Percentiles rank a stretch among this genome's conserved stretches.
Conservation (phyloP, 2,888 invertebrate species). For the Eupelmus urozonus region DNA sequence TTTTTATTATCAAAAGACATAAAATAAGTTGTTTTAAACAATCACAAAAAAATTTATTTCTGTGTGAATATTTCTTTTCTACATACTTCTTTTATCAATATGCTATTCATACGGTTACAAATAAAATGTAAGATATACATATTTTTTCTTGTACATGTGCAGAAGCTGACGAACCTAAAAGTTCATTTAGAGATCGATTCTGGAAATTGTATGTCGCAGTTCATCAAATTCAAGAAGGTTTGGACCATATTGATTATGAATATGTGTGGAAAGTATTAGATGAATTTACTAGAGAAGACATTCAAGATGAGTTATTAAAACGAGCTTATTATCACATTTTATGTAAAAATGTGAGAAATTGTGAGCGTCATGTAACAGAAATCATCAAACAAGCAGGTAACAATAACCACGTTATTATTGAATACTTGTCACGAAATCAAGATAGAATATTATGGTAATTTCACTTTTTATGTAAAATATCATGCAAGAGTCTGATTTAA, state of each 20-base stretch:
- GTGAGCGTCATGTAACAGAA: slow-evolving; percentile 63
- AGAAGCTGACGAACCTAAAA: slow-evolving; percentile 59
- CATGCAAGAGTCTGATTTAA: too few relatives aligned
- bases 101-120: neutral
- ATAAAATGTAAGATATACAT: neutral
- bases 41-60: too few relatives aligned
- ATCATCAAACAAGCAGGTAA: slow-evolving; percentile 69
- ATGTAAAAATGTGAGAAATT: slow-evolving; percentile 63
- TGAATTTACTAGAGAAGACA: slow-evolving; percentile 46
- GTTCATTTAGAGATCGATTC: slow-evolving; percentile 58
- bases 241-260: slow-evolving; percentile 65
- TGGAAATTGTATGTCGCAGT: slow-evolving; percentile 66
- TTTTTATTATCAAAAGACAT: too few relatives aligned
- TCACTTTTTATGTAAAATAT: slow-evolving; percentile 13
- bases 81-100: too few relatives aligned
- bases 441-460: neutral
- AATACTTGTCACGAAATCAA: slow-evolving; percentile 34
- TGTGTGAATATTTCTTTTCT: too few relatives aligned
- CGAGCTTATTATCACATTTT: slow-evolving; percentile 67
- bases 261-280: slow-evolving; percentile 64
- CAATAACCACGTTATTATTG: slow-evolving; percentile 45
- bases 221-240: slow-evolving; percentile 62
- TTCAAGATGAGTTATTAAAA: slow-evolving; percentile 58
- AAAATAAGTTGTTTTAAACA: too few relatives aligned
- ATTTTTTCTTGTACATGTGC: neutral